Conservation (phyloP, 2,113 vertebrate genomes). For the Onychostruthus taczanowskii region DNA sequence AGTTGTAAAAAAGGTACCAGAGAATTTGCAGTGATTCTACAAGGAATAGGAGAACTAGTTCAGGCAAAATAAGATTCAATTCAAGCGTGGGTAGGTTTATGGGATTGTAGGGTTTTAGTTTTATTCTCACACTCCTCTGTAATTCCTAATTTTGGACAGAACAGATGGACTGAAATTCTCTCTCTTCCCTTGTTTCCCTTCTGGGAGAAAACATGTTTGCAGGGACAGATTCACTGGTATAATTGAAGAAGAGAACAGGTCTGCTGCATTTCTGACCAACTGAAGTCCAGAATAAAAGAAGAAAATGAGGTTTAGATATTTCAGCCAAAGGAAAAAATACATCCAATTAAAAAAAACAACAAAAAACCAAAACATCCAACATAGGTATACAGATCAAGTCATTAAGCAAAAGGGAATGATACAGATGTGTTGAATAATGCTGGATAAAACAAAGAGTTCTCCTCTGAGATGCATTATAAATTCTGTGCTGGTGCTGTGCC, state of each 20-base stretch:
- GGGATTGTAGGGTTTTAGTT: background rate
- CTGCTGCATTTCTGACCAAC: constrained; percentile 6
- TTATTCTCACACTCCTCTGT: constrained; percentile 20
- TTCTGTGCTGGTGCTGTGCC: background rate
- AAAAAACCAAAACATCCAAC: background rate
- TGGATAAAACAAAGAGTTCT: background rate
- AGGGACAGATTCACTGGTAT: background rate
- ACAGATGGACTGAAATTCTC: constrained; percentile 43
- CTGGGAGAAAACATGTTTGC: background rate
- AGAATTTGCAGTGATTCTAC: background rate
- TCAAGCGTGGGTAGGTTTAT: background rate
- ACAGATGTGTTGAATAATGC: background rate
- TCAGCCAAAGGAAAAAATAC: background rate
- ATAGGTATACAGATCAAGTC: background rate
- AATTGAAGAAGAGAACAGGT: background rate
- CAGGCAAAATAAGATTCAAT: background rate
- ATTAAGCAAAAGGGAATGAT: background rate
- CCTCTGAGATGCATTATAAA: background rate
- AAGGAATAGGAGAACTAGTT: background rate
- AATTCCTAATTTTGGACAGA: constrained; percentile 42
- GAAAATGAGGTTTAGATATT: background rate
- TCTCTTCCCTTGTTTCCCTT: background rate
- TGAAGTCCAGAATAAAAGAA: background rate
- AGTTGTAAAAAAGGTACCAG: background rate
- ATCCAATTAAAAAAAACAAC: background rate